phyloP scores from a whole-genome alignment of 2,888 invertebrate genomes.

The Steromphala cineraria region DNA sequence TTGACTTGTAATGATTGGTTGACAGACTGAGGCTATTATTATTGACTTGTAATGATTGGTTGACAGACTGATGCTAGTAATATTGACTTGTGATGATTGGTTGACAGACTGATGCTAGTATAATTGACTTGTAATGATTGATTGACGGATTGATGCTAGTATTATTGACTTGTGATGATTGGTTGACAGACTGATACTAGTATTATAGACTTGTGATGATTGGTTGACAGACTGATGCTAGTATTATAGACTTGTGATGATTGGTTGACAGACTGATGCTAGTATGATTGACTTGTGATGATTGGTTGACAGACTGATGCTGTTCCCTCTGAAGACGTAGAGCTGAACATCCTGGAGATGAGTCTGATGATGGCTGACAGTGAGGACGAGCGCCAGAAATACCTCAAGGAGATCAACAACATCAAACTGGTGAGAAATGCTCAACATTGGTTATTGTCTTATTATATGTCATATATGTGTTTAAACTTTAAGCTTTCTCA shows the following conservation, averaged over 20 bases:
- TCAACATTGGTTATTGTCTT: background rate
- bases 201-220: no score
- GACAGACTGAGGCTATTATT: no score
- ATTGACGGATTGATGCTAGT: slow-evolving; percentile 71
- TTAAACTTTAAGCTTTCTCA: background rate
- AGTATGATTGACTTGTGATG: slow-evolving; percentile 64
- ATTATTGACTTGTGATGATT: slow-evolving; percentile 75
- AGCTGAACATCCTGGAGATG: slow-evolving; percentile 72
- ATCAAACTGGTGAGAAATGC: slow-evolving; percentile 7
- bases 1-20: slow-evolving; percentile 70
- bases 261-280: slow-evolving; percentile 70
- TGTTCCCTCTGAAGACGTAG: slow-evolving; percentile 75
- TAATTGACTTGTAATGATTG: background rate
- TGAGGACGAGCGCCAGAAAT: slow-evolving; percentile 41
- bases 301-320: slow-evolving; percentile 65
- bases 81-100: no score
- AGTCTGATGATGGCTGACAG: slow-evolving; percentile 63
- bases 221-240: no score
- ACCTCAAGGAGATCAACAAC: background rate
- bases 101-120: no score
- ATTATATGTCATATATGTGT: no score
- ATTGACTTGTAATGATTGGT: no score
- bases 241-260: no score
- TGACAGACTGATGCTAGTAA: no score
- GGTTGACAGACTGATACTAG: no score